A percentile compares a stretch with the other conserved stretches of the same genome.
phyloP scores from a whole-genome alignment of 2,888 invertebrate species.

The Myopa tessellatipennis region DNA sequence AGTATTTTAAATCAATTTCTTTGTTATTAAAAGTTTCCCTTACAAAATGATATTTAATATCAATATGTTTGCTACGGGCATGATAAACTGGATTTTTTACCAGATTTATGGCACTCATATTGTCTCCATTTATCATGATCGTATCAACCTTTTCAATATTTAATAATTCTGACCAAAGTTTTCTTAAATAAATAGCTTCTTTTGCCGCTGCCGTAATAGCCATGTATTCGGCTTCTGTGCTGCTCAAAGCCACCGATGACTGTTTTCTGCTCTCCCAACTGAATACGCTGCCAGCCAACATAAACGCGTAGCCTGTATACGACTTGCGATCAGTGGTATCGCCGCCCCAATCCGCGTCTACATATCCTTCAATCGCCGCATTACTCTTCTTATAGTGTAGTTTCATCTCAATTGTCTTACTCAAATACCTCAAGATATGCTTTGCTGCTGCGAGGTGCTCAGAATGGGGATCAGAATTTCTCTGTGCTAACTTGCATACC shows the following conservation, averaged over 20 bases:
- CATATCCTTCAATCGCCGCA: conserved; percentile 32
- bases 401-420: conserved; percentile 6
- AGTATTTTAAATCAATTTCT: no score
- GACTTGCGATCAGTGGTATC: conserved; percentile 35
- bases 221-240: conserved; percentile 32
- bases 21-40: no score
- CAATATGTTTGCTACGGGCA: no score
- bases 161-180: no score
- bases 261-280: conserved; percentile 37
- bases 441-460: conserved; percentile 45
- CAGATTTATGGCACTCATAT: no score
- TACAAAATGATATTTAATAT: no score
- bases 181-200: no score
- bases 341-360: conserved; percentile 42
- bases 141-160: no score
- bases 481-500: conserved; percentile 41
- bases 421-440: conserved; percentile 45
- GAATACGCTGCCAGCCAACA: conserved; percentile 32
- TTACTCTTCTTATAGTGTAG: conserved; percentile 30
- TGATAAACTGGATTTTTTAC: no score
- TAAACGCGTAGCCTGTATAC: conserved; percentile 39
- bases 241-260: conserved; percentile 31
- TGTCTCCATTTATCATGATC: no score
- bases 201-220: not conserved
- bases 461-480: conserved; percentile 43